A percentile compares a stretch with the other conserved stretches of the same genome.
phyloP scores from a whole-genome alignment of 2,888 invertebrate genomes.

The Eumacrocentrus americanus region DNA sequence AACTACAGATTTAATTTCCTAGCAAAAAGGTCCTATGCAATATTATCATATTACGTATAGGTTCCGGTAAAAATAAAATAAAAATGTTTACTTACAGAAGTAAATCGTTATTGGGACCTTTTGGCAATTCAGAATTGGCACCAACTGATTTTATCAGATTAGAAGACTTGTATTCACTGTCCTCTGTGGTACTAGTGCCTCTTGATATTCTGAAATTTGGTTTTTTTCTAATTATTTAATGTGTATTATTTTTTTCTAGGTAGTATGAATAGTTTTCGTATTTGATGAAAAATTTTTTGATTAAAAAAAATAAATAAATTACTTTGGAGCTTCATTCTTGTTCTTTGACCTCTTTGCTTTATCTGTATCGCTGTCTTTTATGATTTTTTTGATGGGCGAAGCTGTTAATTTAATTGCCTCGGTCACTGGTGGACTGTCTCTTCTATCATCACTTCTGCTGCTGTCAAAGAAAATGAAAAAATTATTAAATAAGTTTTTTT shows the following conservation, averaged over 20 bases:
- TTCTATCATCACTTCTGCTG: constrained; percentile 55
- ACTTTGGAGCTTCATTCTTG: constrained; percentile 61
- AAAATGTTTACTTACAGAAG: constrained; percentile 81
- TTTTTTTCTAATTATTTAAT: no score
- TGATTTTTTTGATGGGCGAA: constrained; percentile 55
- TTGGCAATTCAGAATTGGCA: constrained; percentile 73
- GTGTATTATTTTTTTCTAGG: no score
- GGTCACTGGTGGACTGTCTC: constrained; percentile 55
- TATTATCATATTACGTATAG: no score
- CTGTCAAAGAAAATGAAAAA: constrained; percentile 37
- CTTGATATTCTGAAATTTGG: constrained; percentile 58
- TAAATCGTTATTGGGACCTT: constrained; percentile 79
- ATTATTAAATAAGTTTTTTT: background rate
- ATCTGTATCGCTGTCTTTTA: constrained; percentile 51
- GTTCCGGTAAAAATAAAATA: no score
- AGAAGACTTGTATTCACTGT: constrained; percentile 68
- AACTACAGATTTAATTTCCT: no score
- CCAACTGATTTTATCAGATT: constrained; percentile 69
- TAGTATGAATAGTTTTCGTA: background rate
- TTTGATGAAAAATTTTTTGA: constrained; percentile 18
- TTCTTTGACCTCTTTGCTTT: constrained; percentile 59
- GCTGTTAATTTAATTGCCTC: constrained; percentile 57
- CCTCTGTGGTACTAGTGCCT: constrained; percentile 62
- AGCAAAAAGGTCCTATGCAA: no score
- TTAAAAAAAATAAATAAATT: constrained; percentile 31